Base-by-base conservation (phyloP, 1,140 invertebrate species). In the Philotrypesis tridentata region DNA sequence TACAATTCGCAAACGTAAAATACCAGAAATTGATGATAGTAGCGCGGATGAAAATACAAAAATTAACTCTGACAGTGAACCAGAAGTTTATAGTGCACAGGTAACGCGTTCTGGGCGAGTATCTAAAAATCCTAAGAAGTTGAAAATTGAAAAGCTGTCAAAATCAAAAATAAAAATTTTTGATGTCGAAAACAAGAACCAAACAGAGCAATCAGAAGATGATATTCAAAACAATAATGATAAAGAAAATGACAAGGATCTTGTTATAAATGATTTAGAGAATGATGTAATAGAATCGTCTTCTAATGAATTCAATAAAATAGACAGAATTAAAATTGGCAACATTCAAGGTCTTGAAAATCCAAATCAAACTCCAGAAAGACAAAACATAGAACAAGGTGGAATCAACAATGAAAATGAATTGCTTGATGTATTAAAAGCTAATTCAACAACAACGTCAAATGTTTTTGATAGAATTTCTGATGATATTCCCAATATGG, bases 61-160 rank as follows among this genome's bases (percentile, higher is more conserved):
- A 8, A 76, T 80, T 21, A 84, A 86, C 63, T 84, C 84, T 11
- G 85, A 87, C 14, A 90, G 87, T 33, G 87, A 90, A 23, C 84
- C 83, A 0, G 89, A 90, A 82, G 73, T 90, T 55, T 90, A 90
- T 68, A 85, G 87, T 63, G 82, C 87, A 0, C 86, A 90, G 83
- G 88, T 89, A 14, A 92, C 91, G 17, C 84, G 91, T 61, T 92
- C 89, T 1, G 89, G 90, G 37, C 84, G 91, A 82, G 60, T 87
- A 27, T 87, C 90, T 12, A 90, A 84, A 80, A 67, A 87, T 79
- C 81, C 77, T 9, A 89, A 86, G 63, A 89, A 87, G 79, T 63
- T 88, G 9, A 74, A 14, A 85, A 87, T 88, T 7, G 87, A 85
- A 75, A 7, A 84, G 87, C 85, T 8, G 48, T 87, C 12, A 88